phyloP scores from a whole-genome alignment of 1,140 invertebrate genomes.

The Rhynchophorus ferrugineus region DNA sequence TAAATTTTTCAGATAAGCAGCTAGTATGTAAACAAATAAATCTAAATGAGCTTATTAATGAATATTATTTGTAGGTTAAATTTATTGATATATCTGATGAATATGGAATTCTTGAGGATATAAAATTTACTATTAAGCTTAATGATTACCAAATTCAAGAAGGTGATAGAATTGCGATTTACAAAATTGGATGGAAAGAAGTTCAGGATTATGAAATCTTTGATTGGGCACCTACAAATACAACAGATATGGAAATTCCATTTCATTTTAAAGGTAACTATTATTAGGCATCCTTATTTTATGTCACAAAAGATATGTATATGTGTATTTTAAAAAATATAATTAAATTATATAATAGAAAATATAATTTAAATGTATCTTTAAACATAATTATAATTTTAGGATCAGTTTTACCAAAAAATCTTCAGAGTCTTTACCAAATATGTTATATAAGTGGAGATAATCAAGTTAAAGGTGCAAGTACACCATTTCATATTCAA shows the following conservation, averaged over 20 bases:
- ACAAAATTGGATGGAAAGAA: constrained; percentile 31
- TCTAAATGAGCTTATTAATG: not conserved
- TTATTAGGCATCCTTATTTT: no score
- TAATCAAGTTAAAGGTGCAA: constrained; percentile 30
- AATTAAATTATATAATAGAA: no score
- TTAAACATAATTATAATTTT: no score
- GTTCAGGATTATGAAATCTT: constrained; percentile 31
- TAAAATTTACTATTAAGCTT: constrained; percentile 27
- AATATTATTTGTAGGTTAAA: constrained; percentile 24
- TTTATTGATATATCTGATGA: constrained; percentile 28
- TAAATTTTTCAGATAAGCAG: no score
- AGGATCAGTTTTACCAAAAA: constrained; percentile 28
- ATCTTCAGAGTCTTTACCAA: constrained; percentile 28
- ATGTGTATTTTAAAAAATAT: no score
- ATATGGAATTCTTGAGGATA: constrained; percentile 28
- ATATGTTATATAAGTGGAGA: constrained; percentile 33
- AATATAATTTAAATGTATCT: no score
- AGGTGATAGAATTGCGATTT: constrained; percentile 32
- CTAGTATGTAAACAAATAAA: no score
- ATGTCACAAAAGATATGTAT: not conserved
- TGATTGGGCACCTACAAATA: constrained; percentile 26
- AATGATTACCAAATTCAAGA: constrained; percentile 28
- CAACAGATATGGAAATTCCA: constrained; percentile 2
- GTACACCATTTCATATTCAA: constrained; percentile 29
- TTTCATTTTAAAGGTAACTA: constrained; percentile 30